Conservation (phyloP, 2,113 vertebrate genomes). For the Myiopsitta monachus region DNA sequence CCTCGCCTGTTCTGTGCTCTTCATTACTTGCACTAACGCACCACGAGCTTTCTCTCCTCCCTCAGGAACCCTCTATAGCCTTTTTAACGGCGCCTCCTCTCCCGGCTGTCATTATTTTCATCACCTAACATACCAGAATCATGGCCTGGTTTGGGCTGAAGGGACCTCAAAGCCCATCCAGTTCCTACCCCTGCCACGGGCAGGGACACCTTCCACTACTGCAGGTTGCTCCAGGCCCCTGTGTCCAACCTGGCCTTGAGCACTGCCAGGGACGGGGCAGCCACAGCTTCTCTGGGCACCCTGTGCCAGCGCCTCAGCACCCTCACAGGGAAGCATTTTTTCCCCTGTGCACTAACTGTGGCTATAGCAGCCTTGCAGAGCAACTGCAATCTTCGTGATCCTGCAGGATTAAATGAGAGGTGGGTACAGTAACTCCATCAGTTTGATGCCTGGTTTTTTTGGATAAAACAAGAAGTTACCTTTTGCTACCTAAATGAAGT, state of each 20-base stretch:
- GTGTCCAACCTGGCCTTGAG: not conserved
- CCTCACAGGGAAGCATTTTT: not conserved
- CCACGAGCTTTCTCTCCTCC: not conserved
- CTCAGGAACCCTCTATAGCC: not conserved
- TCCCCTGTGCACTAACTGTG: not conserved
- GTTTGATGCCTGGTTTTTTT: not conserved
- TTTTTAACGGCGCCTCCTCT: not conserved
- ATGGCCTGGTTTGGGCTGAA: no score
- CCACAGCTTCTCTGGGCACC: not conserved
- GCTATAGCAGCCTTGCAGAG: not conserved
- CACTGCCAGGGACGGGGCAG: not conserved
- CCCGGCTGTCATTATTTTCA: slow-evolving; percentile 19
- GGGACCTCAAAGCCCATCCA: no score
- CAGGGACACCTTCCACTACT: no score
- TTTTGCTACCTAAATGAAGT: not conserved
- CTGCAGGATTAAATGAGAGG: not conserved
- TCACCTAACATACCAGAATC: not conserved
- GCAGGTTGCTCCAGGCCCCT: no score
- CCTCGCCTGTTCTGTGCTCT: not conserved
- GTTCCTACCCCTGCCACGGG: no score
- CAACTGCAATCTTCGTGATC: not conserved
- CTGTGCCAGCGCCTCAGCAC: not conserved
- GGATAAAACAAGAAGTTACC: not conserved
- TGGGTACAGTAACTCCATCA: not conserved
- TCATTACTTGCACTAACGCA: slow-evolving; percentile 26